These are phyloP conservation scores for Oreortyx pictus DNA, from an alignment of 2,797 vertebrate genomes.

Conservation along the genomic window DNA sequence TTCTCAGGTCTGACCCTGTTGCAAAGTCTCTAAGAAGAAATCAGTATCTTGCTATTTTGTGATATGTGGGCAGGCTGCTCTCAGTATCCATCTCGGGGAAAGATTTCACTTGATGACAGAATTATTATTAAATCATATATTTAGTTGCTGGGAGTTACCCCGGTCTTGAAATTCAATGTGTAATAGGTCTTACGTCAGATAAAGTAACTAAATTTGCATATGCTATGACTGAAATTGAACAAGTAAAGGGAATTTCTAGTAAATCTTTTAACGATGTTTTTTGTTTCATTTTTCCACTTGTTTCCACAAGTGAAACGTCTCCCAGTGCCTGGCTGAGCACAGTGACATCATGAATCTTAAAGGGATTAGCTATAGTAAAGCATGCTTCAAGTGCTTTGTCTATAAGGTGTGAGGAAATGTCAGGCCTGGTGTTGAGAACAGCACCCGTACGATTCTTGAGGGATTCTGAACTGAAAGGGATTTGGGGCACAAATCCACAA, in stretches of 20 bases:
- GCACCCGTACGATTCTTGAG: not conserved
- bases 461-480: not conserved
- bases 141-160: constrained; percentile 61
- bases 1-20: constrained; percentile 29
- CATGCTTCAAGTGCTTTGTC: not conserved
- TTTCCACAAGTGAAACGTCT: not conserved
- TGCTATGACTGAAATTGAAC: not conserved
- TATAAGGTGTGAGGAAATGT: not conserved
- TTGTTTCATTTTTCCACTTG: not conserved
- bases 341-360: not conserved
- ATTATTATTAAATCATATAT: constrained; percentile 61
- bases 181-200: constrained; percentile 42
- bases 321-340: not conserved
- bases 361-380: not conserved
- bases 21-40: constrained; percentile 21
- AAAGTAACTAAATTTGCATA: constrained; percentile 48
- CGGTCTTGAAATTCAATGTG: constrained; percentile 47
- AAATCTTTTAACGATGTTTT: not conserved
- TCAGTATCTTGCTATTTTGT: not conserved
- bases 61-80: constrained; percentile 45
- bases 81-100: constrained; percentile 16
- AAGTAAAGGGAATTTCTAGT: not conserved
- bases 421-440: not conserved
- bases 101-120: constrained; percentile 65
- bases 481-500: not conserved